phyloP scores from a whole-genome alignment of 2,797 vertebrate genomes.

The Catharus ustulatus region DNA sequence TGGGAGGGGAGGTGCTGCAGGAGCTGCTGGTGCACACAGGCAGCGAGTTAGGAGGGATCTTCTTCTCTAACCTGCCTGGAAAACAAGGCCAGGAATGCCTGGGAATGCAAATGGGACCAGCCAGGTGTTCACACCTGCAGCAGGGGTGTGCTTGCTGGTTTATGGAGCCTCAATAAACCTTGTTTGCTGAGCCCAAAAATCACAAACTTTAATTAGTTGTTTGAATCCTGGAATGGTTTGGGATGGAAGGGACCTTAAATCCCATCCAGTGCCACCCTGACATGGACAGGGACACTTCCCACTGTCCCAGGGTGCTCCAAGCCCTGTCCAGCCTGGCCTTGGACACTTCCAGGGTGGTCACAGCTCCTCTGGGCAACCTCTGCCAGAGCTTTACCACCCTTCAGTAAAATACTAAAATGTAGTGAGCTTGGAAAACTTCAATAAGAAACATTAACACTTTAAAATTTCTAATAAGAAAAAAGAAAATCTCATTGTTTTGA shows the following conservation, averaged over 20 bases:
- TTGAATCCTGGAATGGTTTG: background rate
- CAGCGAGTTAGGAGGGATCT: constrained; percentile 18
- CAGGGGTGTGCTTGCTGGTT: background rate
- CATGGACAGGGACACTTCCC: background rate
- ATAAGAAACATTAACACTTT: background rate
- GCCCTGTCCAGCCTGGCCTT: rapidly evolving
- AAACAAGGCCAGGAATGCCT: background rate
- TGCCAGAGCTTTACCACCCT: background rate
- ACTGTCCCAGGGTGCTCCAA: background rate
- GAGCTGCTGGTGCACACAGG: background rate
- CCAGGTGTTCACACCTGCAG: background rate
- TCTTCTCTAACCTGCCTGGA: background rate
- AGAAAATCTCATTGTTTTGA: rapidly evolving
- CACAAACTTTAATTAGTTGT: background rate
- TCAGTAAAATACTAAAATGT: background rate
- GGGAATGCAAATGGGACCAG: background rate
- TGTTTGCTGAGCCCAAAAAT: background rate
- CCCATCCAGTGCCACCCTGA: background rate
- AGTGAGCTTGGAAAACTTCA: background rate
- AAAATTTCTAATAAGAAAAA: rapidly evolving
- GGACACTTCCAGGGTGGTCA: background rate
- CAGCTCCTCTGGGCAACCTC: background rate
- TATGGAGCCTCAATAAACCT: background rate
- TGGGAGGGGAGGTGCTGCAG: background rate
- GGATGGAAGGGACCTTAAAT: background rate